These are phyloP conservation scores for Poeciliopsis infans DNA, from an alignment of 2,797 vertebrate genomes.

Conservation along the genomic window DNA sequence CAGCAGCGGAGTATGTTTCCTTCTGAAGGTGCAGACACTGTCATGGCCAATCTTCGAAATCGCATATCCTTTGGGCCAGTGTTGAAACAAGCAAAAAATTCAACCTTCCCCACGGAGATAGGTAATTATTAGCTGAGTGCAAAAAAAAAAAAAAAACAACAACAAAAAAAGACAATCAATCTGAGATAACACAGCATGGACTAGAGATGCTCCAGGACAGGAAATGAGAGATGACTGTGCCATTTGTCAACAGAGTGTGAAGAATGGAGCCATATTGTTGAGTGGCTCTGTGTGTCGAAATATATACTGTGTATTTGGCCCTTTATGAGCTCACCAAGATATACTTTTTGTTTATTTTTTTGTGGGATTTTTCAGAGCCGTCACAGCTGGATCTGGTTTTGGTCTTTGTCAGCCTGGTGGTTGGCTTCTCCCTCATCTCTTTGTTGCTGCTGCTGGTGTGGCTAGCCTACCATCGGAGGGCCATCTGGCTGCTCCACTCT, in stretches of 20 bases:
- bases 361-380: slow-evolving; percentile 40
- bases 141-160: slow-evolving; percentile 41
- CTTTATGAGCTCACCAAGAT: slow-evolving; percentile 4
- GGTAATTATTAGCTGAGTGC: slow-evolving; percentile 66
- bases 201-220: slow-evolving; percentile 33
- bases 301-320: slow-evolving; percentile 4
- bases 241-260: slow-evolving; percentile 40
- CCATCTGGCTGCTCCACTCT: slow-evolving; percentile 31
- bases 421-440: slow-evolving; percentile 55
- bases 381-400: slow-evolving; percentile 48
- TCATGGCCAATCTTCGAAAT: slow-evolving; percentile 62
- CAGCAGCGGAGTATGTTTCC: slow-evolving; percentile 48
- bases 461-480: slow-evolving; percentile 60
- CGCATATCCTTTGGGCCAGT: slow-evolving; percentile 71
- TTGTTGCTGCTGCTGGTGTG: slow-evolving; percentile 68
- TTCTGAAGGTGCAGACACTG: slow-evolving; percentile 32
- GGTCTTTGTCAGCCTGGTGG: slow-evolving; percentile 58
- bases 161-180: slow-evolving; percentile 35
- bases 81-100: slow-evolving; percentile 68
- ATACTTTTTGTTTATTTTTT: not conserved
- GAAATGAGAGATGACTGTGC: slow-evolving; percentile 57
- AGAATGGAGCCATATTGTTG: slow-evolving; percentile 15
- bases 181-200: slow-evolving; percentile 40
- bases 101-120: slow-evolving; percentile 57
- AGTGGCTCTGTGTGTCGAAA: not conserved